phyloP scores from a whole-genome alignment of 2,888 invertebrate species.

The Ochlodes sylvanus region DNA sequence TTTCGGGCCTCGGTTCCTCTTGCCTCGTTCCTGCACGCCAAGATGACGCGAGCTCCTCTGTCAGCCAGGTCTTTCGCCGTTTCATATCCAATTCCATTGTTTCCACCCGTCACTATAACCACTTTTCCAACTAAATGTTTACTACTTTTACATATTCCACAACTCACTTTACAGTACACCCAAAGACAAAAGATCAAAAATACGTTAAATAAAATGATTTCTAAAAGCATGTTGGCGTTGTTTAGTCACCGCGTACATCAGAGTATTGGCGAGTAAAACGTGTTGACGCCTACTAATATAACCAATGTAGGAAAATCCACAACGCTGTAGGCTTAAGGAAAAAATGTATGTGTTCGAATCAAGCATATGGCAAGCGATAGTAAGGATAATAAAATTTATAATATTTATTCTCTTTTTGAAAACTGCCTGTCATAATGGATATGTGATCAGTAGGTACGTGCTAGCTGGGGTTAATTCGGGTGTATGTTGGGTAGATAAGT shows the following conservation, averaged over 20 bases:
- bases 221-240: slow-evolving; percentile 10
- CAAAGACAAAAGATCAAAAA: slow-evolving; percentile 24
- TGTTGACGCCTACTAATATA: neutral
- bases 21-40: slow-evolving; percentile 91
- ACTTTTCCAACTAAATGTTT: slow-evolving; percentile 87
- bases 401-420: too few species aligned
- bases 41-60: slow-evolving; percentile 89
- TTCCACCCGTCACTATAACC: slow-evolving; percentile 93
- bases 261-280: neutral
- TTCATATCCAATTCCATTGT: slow-evolving; percentile 91
- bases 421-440: too few species aligned
- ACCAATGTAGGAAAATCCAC: neutral
- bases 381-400: too few species aligned
- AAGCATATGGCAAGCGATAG: too few species aligned
- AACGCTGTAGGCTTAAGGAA: neutral
- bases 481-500: too few species aligned
- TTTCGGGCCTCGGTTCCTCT: slow-evolving; percentile 82
- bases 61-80: slow-evolving; percentile 88
- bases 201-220: slow-evolving; percentile 10
- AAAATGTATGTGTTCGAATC: neutral
- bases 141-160: slow-evolving; percentile 44
- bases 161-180: slow-evolving; percentile 39
- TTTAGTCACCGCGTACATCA: slow-evolving; percentile 8
- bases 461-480: too few species aligned
- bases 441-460: too few species aligned